These are phyloP conservation scores for Drosophila parabipectinata DNA, from an alignment of 1,140 invertebrate genomes.

Conservation along the genomic window DNA sequence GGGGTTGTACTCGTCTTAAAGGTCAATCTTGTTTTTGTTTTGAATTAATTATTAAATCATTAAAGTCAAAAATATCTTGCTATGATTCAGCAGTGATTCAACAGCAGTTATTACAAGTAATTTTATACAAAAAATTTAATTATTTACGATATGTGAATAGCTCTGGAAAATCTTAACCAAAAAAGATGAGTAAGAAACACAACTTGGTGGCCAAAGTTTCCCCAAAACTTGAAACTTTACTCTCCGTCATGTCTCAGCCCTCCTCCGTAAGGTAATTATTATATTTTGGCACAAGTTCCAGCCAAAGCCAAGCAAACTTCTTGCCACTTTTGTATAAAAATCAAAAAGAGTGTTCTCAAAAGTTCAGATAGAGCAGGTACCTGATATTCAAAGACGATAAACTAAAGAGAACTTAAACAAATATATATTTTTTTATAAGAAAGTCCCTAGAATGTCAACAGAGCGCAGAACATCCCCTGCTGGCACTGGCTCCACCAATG, in stretches of 20 bases:
- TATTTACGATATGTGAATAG: too few relatives aligned
- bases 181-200: too few relatives aligned
- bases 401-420: neutral
- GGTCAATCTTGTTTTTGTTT: neutral
- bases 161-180: too few relatives aligned
- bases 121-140: too few relatives aligned
- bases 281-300: too few relatives aligned
- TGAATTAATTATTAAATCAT: neutral
- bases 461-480: constrained; percentile 8
- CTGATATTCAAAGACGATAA: neutral
- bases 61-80: neutral
- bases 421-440: neutral
- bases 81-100: neutral
- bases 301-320: neutral
- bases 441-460: constrained; percentile 9
- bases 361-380: neutral
- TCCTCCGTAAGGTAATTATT: too few relatives aligned
- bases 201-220: too few relatives aligned
- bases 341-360: neutral
- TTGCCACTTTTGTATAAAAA: neutral
- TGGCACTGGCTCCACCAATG: constrained; percentile 19
- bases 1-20: neutral
- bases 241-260: too few relatives aligned
- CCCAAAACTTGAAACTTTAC: too few relatives aligned
- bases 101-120: too few relatives aligned